Evolutionary conservation across 2,113 vertebrate species (phyloP).

Genomic region (Microtus richardsoni): DNA sequence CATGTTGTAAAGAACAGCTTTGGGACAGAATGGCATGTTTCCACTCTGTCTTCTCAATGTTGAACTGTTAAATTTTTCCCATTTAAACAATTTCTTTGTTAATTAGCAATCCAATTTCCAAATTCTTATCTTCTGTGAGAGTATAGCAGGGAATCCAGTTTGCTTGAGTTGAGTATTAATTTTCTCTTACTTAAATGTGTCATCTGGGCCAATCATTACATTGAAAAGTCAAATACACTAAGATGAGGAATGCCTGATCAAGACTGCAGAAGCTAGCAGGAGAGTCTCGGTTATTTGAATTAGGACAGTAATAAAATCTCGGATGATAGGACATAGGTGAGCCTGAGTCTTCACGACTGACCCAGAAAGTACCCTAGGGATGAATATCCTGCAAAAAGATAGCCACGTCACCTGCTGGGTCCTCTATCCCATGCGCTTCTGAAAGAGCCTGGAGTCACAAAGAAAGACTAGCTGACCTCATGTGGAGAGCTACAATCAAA

Average conservation of each 20-base stretch:
- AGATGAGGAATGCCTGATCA: neutral
- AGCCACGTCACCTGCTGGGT: accelerated
- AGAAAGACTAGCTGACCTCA: neutral
- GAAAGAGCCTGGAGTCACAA: neutral
- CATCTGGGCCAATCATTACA: constrained; percentile 20
- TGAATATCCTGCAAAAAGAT: neutral
- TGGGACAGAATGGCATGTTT: neutral
- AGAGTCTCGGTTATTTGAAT: neutral
- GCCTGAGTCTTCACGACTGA: neutral
- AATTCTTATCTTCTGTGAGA: constrained; percentile 29
- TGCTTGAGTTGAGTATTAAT: constrained; percentile 49
- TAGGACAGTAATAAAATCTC: neutral
- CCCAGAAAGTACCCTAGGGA: neutral
- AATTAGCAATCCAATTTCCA: constrained; percentile 60
- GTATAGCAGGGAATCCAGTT: constrained; percentile 47
- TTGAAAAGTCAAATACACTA: constrained; percentile 48
- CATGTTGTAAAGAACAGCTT: constrained; percentile 3
- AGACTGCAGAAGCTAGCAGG: neutral
- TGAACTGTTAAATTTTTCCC: constrained; percentile 40
- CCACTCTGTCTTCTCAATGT: constrained; percentile 38
- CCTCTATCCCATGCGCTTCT: neutral
- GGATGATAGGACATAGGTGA: neutral
- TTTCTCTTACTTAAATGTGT: neutral
- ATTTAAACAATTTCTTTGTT: constrained; percentile 47
- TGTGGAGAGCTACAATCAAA: neutral